Percentiles rank a stretch among this genome's conserved stretches.
These are phyloP conservation scores for Laupala kohalensis DNA, from an alignment of 1,140 invertebrate genomes.

Conservation along the genomic window DNA sequence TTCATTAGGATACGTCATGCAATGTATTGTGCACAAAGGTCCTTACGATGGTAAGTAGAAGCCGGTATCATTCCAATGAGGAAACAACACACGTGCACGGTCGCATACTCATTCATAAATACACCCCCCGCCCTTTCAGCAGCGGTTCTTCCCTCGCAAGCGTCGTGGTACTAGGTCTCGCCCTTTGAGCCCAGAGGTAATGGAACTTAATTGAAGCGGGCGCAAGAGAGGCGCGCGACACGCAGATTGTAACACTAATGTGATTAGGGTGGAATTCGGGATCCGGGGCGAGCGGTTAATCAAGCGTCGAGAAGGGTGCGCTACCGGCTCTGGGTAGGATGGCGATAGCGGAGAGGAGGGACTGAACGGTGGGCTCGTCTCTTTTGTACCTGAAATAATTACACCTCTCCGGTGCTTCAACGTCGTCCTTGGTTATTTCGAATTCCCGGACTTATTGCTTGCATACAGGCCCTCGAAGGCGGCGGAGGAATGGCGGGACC, in stretches of 20 bases:
- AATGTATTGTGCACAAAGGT: too few species aligned
- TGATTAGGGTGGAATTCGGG: neutral
- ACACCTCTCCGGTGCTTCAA: neutral
- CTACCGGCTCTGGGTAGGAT: too few species aligned
- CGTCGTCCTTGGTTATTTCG: neutral
- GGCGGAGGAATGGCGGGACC: neutral
- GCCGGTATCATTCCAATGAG: too few species aligned
- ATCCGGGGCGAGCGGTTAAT: neutral
- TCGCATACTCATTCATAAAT: too few species aligned
- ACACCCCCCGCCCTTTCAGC: too few species aligned
- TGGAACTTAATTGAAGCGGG: neutral
- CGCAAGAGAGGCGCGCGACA: neutral
- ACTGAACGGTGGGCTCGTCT: too few species aligned
- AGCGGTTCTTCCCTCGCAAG: neutral
- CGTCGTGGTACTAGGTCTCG: neutral
- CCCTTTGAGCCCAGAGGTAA: neutral
- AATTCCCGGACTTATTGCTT: neutral
- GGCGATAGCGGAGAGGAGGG: too few species aligned
- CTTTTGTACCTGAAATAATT: neutral
- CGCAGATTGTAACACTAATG: neutral
- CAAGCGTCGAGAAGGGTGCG: neutral
- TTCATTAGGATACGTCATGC: too few species aligned
- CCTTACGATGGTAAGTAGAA: too few species aligned
- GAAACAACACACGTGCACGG: too few species aligned
- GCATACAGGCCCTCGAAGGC: neutral